Conservation (phyloP, 1,140 invertebrate species). For the Drosophila punjabiensis region DNA sequence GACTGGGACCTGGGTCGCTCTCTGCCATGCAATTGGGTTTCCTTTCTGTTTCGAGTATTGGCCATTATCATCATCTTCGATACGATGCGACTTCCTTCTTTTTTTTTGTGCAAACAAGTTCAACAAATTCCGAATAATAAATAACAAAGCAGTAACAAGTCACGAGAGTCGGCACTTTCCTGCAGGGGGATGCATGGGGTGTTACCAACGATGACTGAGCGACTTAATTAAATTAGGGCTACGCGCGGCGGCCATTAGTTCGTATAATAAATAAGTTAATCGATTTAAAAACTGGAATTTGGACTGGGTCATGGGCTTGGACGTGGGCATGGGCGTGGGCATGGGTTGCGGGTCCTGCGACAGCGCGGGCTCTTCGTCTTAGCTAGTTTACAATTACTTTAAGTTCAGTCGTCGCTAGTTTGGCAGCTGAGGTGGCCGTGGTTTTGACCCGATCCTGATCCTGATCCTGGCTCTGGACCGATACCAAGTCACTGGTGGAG, state of each 20-base stretch:
- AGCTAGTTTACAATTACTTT: constrained; percentile 74
- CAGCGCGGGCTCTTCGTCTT: constrained; percentile 33
- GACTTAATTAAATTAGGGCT: constrained; percentile 23
- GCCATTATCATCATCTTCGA: constrained; percentile 11
- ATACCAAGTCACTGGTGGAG: not conserved
- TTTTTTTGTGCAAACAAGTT: constrained; percentile 40
- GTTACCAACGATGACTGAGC: constrained; percentile 1
- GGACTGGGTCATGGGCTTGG: constrained; percentile 17
- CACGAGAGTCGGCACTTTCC: constrained; percentile 18
- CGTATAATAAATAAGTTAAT: constrained; percentile 50
- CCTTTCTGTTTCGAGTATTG: constrained; percentile 38
- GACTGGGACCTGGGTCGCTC: not conserved
- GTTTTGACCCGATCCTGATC: constrained; percentile 7
- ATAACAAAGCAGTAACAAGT: constrained; percentile 61
- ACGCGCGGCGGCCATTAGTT: constrained; percentile 19
- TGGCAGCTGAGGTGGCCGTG: constrained; percentile 46
- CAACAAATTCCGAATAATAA: constrained; percentile 67
- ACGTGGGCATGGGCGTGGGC: not conserved
- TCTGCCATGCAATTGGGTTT: constrained; percentile 5
- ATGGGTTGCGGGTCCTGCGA: constrained; percentile 6
- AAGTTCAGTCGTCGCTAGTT: constrained; percentile 70
- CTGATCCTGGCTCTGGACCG: constrained; percentile 1
- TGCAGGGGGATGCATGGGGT: not conserved
- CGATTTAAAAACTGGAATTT: constrained; percentile 9
- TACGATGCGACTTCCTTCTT: constrained; percentile 11